Conservation (phyloP, 2,888 invertebrate species). For the Dastarcus helophoroides region DNA sequence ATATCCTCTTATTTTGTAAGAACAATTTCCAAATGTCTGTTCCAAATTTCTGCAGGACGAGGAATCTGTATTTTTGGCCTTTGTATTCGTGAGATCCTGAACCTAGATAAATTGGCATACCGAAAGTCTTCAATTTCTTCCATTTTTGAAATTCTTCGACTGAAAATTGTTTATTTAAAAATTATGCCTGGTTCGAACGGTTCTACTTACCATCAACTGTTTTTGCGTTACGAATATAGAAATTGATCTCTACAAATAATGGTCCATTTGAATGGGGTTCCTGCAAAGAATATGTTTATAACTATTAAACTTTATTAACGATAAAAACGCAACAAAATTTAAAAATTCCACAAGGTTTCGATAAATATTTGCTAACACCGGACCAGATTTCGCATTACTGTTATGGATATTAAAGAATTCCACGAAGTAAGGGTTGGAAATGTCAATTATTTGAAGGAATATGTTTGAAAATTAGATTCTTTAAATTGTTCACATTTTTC, state of each 20-base stretch:
- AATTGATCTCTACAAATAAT: constrained; percentile 86
- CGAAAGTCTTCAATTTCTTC: constrained; percentile 58
- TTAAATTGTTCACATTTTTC: too few species aligned
- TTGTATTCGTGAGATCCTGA: constrained; percentile 73
- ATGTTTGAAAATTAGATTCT: too few species aligned
- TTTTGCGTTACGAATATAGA: constrained; percentile 69
- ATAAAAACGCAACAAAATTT: too few species aligned
- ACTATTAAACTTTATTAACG: not conserved
- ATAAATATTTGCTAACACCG: too few species aligned
- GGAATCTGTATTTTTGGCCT: constrained; percentile 71
- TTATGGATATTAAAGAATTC: too few species aligned
- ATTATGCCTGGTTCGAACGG: constrained; percentile 4
- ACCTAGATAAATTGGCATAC: constrained; percentile 75
- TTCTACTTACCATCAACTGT: constrained; percentile 51
- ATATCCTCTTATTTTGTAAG: constrained; percentile 49
- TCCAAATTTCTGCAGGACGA: constrained; percentile 83
- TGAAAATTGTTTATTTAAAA: too few species aligned
- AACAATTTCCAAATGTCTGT: constrained; percentile 74
- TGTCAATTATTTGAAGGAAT: too few species aligned
- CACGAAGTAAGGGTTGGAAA: too few species aligned
- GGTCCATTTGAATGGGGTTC: constrained; percentile 91
- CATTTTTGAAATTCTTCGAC: constrained; percentile 59
- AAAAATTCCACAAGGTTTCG: too few species aligned
- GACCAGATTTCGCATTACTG: too few species aligned
- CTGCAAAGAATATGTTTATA: constrained; percentile 38